A percentile compares a stretch with the other conserved stretches of the same genome.
These are phyloP conservation scores for Orientallactaga sibirica DNA, from an alignment of 2,797 vertebrate species.

Conservation along the genomic window DNA sequence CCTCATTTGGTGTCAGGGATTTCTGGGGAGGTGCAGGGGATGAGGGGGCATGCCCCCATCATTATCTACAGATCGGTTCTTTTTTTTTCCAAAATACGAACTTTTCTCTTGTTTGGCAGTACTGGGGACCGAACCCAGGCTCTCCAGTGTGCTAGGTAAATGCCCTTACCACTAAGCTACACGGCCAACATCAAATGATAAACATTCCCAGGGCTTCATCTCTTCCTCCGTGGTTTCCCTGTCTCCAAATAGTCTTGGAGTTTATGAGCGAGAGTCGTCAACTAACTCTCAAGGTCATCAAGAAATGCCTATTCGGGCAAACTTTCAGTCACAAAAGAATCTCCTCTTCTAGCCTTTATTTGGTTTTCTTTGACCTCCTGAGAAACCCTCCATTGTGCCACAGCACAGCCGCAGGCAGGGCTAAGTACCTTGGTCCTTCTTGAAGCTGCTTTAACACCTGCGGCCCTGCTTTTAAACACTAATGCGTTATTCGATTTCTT, in stretches of 20 bases:
- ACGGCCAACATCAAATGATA: no score
- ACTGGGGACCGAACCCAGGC: no score
- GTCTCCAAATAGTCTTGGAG: not conserved
- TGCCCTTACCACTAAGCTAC: no score
- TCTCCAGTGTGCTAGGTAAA: no score
- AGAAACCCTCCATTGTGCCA: not conserved
- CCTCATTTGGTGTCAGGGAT: no score
- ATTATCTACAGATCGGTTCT: not conserved
- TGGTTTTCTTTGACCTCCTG: conserved; percentile 33
- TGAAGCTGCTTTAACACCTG: not conserved
- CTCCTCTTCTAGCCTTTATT: not conserved
- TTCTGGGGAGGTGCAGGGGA: no score
- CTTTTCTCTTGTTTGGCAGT: not conserved
- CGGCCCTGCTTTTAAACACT: not conserved
- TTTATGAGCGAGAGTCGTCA: conserved; percentile 3
- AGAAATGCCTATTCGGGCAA: not conserved
- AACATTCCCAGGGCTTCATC: not conserved
- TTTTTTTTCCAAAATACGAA: not conserved
- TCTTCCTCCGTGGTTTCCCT: not conserved
- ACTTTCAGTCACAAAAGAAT: not conserved
- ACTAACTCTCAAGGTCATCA: not conserved
- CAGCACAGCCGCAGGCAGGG: not conserved
- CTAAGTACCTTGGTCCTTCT: not conserved
- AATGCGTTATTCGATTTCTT: not conserved
- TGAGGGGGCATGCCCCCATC: no score